Conservation (phyloP, 2,113 vertebrate genomes). For the Synchiropus splendidus region DNA sequence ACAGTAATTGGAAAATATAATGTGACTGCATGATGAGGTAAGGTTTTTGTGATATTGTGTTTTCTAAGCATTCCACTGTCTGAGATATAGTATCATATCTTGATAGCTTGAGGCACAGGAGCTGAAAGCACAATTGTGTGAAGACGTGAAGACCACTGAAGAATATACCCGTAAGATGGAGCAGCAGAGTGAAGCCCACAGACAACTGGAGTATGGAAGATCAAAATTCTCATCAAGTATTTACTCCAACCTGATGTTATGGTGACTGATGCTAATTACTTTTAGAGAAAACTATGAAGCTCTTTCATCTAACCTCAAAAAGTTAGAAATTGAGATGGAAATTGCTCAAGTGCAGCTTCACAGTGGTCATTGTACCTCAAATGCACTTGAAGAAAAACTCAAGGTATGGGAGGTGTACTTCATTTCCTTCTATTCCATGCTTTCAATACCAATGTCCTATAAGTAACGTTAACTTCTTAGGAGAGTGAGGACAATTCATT, state of each 20-base stretch:
- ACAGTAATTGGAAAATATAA: no score
- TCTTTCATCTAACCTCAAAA: conserved; percentile 53
- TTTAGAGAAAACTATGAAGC: conserved; percentile 68
- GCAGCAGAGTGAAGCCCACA: conserved; percentile 61
- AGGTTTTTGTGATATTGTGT: no score
- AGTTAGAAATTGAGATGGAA: conserved; percentile 71
- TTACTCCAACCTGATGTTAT: background rate
- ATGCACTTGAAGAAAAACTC: conserved; percentile 60
- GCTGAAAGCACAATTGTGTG: conserved; percentile 65
- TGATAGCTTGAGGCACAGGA: conserved; percentile 70
- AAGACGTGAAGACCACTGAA: conserved; percentile 63
- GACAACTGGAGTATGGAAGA: conserved; percentile 64
- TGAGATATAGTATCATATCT: conserved; percentile 20
- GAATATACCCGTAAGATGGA: conserved; percentile 56
- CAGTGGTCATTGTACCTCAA: conserved; percentile 41
- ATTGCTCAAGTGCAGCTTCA: conserved; percentile 58
- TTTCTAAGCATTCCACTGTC: no score
- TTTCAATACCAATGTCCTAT: conserved; percentile 2
- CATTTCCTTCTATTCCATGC: no score
- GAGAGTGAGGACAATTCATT: conserved; percentile 60
- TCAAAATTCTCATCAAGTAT: background rate
- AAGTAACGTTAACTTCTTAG: conserved; percentile 44
- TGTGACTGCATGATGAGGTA: no score
- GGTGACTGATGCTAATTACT: conserved; percentile 11
- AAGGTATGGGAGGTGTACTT: conserved; percentile 65